Evolutionary conservation across 2,113 vertebrate genomes (phyloP).

Genomic region (Glaucidium brasilianum): DNA sequence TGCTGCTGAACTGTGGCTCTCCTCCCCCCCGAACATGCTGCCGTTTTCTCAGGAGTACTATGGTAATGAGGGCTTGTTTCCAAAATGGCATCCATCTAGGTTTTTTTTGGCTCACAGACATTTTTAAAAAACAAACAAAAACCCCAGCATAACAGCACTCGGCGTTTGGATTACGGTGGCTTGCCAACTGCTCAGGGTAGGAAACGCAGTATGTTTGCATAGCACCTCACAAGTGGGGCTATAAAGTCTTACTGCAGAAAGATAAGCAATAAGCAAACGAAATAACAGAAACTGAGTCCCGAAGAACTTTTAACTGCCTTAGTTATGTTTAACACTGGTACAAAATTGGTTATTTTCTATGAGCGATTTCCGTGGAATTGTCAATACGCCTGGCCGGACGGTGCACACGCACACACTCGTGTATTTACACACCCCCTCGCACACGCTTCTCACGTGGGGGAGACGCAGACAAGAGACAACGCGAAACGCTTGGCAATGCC

Average conservation of each 20-base stretch:
- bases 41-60: neutral
- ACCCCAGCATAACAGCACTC: neutral
- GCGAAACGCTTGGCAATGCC: neutral
- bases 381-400: rapidly evolving
- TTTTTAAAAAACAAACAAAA: neutral
- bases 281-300: neutral
- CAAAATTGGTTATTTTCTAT: neutral
- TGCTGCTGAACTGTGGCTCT: neutral
- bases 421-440: rapidly evolving
- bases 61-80: neutral
- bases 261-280: neutral
- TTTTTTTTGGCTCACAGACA: neutral
- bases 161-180: rapidly evolving
- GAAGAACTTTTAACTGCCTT: neutral
- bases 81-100: slow-evolving; percentile 12
- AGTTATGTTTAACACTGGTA: neutral
- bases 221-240: neutral
- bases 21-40: neutral
- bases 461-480: neutral
- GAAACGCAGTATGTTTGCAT: neutral
- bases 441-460: too few relatives aligned
- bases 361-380: neutral
- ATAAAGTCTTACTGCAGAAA: neutral
- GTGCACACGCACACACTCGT: too few relatives aligned
- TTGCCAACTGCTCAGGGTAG: neutral